Conservation (phyloP, 2,888 invertebrate genomes). For the Schizaphis graminum region DNA sequence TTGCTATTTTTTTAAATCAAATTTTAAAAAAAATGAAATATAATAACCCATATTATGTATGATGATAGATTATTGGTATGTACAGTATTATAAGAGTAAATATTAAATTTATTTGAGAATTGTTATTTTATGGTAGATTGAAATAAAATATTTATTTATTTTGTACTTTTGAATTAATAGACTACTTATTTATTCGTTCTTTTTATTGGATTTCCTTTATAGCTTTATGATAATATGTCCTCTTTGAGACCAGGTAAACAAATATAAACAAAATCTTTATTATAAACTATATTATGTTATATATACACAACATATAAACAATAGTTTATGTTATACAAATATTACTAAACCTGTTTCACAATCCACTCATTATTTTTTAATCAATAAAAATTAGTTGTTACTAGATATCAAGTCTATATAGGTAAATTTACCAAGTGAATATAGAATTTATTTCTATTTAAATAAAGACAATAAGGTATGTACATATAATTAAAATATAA, state of each 20-base stretch:
- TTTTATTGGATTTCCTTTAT: not conserved
- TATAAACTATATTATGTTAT: not conserved
- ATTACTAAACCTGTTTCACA: not conserved
- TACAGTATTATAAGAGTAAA: not conserved
- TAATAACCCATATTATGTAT: not conserved
- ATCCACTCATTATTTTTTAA: not conserved
- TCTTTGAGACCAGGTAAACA: not conserved
- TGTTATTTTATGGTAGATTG: not conserved
- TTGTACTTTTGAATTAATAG: not conserved
- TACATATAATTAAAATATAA: not conserved
- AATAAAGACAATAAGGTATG: too few relatives aligned
- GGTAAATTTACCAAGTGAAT: not conserved
- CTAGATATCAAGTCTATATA: not conserved
- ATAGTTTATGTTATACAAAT: not conserved
- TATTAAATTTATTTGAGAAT: not conserved
- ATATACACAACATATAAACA: not conserved
- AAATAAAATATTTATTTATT: conserved; percentile 7
- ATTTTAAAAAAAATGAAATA: not conserved
- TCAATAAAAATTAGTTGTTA: not conserved
- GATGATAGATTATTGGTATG: not conserved
- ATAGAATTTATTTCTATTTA: not conserved
- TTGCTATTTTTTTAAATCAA: not conserved
- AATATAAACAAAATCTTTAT: not conserved
- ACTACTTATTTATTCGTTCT: not conserved
- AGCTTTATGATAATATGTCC: not conserved